Evolutionary conservation across 2,797 vertebrate genomes (phyloP), one percentile per base, ranked within the genome.

Genomic region (Paguma larvata): DNA sequence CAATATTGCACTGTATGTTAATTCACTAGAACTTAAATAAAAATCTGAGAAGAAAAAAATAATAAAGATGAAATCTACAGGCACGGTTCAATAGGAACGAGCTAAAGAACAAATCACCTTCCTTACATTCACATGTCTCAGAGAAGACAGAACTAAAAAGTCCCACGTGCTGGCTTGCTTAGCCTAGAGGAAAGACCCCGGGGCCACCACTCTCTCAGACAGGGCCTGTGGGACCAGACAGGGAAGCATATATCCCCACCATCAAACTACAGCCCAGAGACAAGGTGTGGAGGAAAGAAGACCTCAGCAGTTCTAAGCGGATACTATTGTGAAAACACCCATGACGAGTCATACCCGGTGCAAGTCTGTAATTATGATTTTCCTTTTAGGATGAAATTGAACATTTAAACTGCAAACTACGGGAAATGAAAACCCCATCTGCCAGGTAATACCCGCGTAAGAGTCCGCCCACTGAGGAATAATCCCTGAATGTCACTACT

Each of bases 351-450:
- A 44, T 8, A 48, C 38, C n/a, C 14, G 41, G 21, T 0, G 5
- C 3, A 8, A 41, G 56, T n/a, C 6, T 44, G 11, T 72, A 19
- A 48, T 48, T 38, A 41, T 30, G 34, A 51, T n/a, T 83, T 79
- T 75, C 48, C 85, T 94, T 86, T 51, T 34, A 25, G 93, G 95
- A 94, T 56, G 77, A 93, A 93, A 73, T 19, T 12, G 16, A 86
- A 85, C 63, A 93, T 72, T 75, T 86, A 85, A 93, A 87, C 59
- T 91, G 46, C 30, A 97, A 82, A 97, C n/a, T 53, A 27, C n/a
- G 13, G 15, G 38, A 48, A 87, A 77, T 51, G 21, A 91, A 79
- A 95, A 79, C 38, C 51, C 80, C 79, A 93, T 51, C 92, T 97
- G 92, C 84, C 16, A 44, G 72, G 44, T 56, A 65, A n/a, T 73